These are phyloP conservation scores for Chrysina gloriosa DNA, from an alignment of 2,888 invertebrate genomes.

Conservation along the genomic window DNA sequence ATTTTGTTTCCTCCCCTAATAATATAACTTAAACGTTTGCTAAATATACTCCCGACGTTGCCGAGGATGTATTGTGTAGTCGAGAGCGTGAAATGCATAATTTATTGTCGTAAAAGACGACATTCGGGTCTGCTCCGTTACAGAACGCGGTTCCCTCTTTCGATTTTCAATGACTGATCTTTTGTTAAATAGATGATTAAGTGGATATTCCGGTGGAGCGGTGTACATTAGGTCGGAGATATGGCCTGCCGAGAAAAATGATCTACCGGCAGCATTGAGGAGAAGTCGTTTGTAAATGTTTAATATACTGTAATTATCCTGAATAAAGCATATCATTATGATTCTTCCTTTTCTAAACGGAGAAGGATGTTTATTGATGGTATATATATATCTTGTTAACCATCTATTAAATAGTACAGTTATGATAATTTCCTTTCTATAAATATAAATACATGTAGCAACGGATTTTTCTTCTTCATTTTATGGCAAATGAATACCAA, in stretches of 20 bases:
- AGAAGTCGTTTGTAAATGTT: slow-evolving; percentile 61
- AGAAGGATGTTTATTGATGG: slow-evolving; percentile 8
- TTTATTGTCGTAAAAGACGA: slow-evolving; percentile 54
- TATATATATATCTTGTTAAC: background rate
- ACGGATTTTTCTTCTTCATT: too few species aligned
- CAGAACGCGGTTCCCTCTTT: slow-evolving; percentile 53
- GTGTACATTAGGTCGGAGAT: slow-evolving; percentile 39
- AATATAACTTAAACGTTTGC: slow-evolving; percentile 62
- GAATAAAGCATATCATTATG: slow-evolving; percentile 1
- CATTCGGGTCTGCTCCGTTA: slow-evolving; percentile 46
- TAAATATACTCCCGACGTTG: slow-evolving; percentile 60
- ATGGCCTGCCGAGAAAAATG: slow-evolving; percentile 53
- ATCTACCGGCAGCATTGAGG: slow-evolving; percentile 29
- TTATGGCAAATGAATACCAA: too few species aligned
- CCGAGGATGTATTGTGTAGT: slow-evolving; percentile 55
- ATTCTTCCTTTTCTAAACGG: slow-evolving; percentile 46
- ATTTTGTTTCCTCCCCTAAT: slow-evolving; percentile 52
- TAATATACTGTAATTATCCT: slow-evolving; percentile 60
- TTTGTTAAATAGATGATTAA: slow-evolving; percentile 56
- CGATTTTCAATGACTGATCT: slow-evolving; percentile 50
- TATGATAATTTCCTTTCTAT: slow-evolving; percentile 25
- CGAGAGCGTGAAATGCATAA: slow-evolving; percentile 62
- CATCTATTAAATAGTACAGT: background rate
- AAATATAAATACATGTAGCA: too few species aligned
- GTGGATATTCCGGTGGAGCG: slow-evolving; percentile 46